phyloP scores from a whole-genome alignment of 1,140 invertebrate genomes.

The Rhyacophila brunnea region DNA sequence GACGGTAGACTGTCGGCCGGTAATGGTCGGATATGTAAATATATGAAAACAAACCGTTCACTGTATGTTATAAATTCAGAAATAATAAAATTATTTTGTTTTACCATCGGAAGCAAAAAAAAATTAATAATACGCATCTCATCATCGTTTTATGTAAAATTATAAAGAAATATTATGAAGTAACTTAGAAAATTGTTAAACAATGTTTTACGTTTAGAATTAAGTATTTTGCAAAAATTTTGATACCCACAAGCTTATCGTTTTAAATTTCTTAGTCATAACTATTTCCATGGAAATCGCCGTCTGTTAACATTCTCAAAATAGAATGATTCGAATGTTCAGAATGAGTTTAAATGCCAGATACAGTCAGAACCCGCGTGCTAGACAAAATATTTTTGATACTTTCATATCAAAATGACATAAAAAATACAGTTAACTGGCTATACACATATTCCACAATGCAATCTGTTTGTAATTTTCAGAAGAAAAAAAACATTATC shows the following conservation, averaged over 20 bases:
- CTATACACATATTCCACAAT: constrained; percentile 13
- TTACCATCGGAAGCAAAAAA: constrained; percentile 26
- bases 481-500: too few species aligned
- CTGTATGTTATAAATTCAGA: constrained; percentile 19
- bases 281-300: constrained; percentile 22
- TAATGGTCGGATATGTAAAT: constrained; percentile 34
- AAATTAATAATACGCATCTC: constrained; percentile 25
- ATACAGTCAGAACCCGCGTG: constrained; percentile 37
- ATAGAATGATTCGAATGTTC: constrained; percentile 14
- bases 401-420: constrained; percentile 51
- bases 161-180: constrained; percentile 13
- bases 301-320: constrained; percentile 15
- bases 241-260: constrained; percentile 35
- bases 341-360: constrained; percentile 22
- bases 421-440: constrained; percentile 28
- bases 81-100: constrained; percentile 24
- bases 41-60: constrained; percentile 21
- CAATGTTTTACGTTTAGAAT: constrained; percentile 34
- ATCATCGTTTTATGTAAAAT: constrained; percentile 26
- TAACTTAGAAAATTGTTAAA: constrained; percentile 35
- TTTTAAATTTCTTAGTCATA: constrained; percentile 30
- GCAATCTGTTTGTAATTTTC: too few species aligned
- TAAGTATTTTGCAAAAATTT: constrained; percentile 36
- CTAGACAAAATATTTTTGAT: constrained; percentile 59
- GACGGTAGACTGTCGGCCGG: constrained; percentile 33